Percentiles rank a stretch among this genome's conserved stretches.
phyloP scores from a whole-genome alignment of 2,113 vertebrate species.

The Chamaetylas fuelleborni region DNA sequence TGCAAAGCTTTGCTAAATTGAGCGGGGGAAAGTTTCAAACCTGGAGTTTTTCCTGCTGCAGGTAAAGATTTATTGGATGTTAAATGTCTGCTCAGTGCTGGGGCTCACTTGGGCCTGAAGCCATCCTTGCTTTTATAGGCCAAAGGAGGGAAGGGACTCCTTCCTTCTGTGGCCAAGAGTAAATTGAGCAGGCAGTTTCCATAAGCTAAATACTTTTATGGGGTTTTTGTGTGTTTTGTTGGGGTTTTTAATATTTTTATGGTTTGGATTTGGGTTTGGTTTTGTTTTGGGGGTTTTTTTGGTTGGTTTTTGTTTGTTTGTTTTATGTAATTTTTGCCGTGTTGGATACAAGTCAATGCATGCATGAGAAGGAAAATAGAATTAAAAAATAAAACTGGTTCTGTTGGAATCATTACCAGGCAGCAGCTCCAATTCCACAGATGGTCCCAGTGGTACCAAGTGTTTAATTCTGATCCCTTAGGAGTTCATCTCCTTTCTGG shows the following conservation, averaged over 20 bases:
- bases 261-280: neutral
- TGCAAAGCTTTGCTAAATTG: neutral
- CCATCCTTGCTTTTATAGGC: neutral
- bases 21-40: neutral
- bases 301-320: too few species aligned
- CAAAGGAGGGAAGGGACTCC: neutral
- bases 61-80: constrained; percentile 31
- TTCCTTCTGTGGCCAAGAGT: neutral
- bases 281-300: neutral
- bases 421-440: neutral
- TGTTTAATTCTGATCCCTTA: neutral
- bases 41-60: neutral
- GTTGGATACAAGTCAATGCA: neutral
- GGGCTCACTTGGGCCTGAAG: neutral
- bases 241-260: fast-evolving
- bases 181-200: neutral
- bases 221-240: fast-evolving
- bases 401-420: neutral
- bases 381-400: neutral
- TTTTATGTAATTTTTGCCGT: neutral
- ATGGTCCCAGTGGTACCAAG: neutral
- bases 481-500: neutral
- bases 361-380: neutral
- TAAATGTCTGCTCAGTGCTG: neutral
- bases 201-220: neutral